Base-by-base conservation (phyloP, 2,797 vertebrate genomes). In the Kryptolebias ocellatus region DNA sequence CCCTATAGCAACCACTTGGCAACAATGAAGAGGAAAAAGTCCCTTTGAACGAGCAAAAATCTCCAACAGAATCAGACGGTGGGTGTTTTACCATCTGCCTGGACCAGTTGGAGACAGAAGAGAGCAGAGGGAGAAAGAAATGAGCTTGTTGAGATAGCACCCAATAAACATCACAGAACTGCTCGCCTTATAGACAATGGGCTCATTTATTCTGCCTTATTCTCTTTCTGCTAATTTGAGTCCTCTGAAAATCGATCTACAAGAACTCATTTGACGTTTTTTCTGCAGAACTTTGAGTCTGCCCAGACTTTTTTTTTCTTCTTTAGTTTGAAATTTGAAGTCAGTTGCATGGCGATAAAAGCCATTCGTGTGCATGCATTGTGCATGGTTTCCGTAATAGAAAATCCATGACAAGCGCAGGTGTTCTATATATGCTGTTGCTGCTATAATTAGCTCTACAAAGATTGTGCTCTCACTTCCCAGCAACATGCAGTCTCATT, bases 401-500 rank as follows among this genome's bases (percentile, higher is more conserved):
- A 52, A 44, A 50, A 20, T 53, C 5, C 27, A 34, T 52, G 53
- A 78, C 10, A 9, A 18, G 37, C 14, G 4, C 59, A 70, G 42
- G 60, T 69, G 51, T 73, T 70, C 28, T 53, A 17, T 60, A 18
- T 39, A 9, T 29, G 11, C 42, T 50, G 16, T 16, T 29, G 34
- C 27, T 64, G 46, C 29, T 70, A 55, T 52, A 70, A 60, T 52
- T 62, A 61, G 72, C 64, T 76, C 37, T 34, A 63, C 20, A 17
- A 55, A 24, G n/a, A 49, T 24, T 24, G 44, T 67, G 14, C 60
- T 71, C 50, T 64, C 31, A 46, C 49, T 15, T 78, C 78, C 50
- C 16, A 59, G 50, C 58, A 70, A 61, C 53, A 60, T 67, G 3
- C 67, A 57, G 60, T 79, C 72, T 83, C 78, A 77, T 78, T 81